Conservation (phyloP, 1,140 invertebrate species). For the Heliconius congener region DNA sequence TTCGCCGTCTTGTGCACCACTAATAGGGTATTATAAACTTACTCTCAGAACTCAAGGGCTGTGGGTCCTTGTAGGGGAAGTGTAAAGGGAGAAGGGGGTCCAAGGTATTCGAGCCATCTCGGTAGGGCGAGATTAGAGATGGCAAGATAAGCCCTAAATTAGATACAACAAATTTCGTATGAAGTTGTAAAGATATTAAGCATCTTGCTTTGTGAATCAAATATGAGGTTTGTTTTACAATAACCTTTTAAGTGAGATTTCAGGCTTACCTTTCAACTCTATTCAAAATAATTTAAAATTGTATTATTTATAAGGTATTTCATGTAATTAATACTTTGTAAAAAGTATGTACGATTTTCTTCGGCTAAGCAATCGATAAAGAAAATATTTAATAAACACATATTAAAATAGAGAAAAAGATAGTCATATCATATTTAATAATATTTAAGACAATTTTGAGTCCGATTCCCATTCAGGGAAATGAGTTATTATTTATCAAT, state of each 20-base stretch:
- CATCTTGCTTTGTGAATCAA: constrained; percentile 73
- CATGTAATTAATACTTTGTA: not conserved
- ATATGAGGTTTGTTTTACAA: constrained; percentile 70
- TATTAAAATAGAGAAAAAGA: not conserved
- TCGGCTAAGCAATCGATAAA: no score
- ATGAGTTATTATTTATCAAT: no score
- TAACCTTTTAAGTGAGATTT: constrained; percentile 54
- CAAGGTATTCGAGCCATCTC: constrained; percentile 64
- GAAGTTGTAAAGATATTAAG: constrained; percentile 74
- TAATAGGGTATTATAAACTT: constrained; percentile 79
- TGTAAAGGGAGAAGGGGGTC: constrained; percentile 36
- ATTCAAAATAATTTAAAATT: not conserved
- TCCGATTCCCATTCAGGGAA: no score
- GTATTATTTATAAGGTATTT: not conserved
- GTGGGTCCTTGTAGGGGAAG: constrained; percentile 48
- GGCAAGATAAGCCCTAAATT: constrained; percentile 78
- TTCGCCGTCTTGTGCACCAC: constrained; percentile 48
- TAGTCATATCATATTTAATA: no score
- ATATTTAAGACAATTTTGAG: no score
- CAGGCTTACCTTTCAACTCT: not conserved
- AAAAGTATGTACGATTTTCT: no score
- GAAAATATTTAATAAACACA: not conserved
- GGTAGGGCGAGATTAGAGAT: constrained; percentile 74
- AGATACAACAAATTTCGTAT: constrained; percentile 79
- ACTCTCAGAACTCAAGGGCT: constrained; percentile 58